A percentile compares a stretch with the other conserved stretches of the same genome.
Conservation (phyloP, 2,113 vertebrate genomes). For the Gymnorhina tibicen region DNA sequence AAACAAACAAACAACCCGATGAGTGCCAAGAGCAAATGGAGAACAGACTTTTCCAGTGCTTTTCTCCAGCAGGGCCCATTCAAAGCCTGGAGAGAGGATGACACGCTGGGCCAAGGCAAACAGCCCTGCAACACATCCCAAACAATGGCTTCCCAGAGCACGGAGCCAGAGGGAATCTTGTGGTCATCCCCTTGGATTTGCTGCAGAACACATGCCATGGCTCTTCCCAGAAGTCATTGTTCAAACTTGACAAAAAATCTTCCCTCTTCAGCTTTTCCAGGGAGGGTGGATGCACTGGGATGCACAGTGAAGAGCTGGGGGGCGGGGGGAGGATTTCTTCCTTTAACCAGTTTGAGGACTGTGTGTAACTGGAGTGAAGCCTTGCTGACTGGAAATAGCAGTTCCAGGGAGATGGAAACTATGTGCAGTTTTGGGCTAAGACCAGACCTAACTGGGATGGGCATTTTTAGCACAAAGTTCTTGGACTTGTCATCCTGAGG, state of each 20-base stretch:
- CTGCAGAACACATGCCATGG: conserved; percentile 48
- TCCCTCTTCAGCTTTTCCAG: neutral
- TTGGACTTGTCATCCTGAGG: neutral
- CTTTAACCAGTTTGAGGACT: neutral
- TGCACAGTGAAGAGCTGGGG: neutral
- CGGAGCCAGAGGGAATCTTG: conserved; percentile 46
- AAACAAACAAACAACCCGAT: conserved; percentile 48
- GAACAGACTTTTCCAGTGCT: conserved; percentile 45
- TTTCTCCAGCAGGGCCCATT: conserved; percentile 43
- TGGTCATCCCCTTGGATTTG: conserved; percentile 43
- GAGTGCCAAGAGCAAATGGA: conserved; percentile 42
- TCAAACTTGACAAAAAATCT: neutral
- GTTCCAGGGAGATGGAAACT: neutral
- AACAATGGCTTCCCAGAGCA: conserved; percentile 61
- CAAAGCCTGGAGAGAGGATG: conserved; percentile 40
- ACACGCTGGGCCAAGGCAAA: conserved; percentile 59
- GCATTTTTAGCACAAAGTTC: neutral
- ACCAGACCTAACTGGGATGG: neutral
- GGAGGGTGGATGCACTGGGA: neutral
- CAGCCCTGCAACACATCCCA: conserved; percentile 47
- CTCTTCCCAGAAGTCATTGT: conserved; percentile 51
- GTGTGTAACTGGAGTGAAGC: neutral
- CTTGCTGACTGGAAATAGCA: neutral
- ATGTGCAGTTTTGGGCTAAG: neutral
- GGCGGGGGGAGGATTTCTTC: neutral